A percentile compares a stretch with the other conserved stretches of the same genome.
phyloP scores from a whole-genome alignment of 2,888 invertebrate species.

The Autographa pulchrina region DNA sequence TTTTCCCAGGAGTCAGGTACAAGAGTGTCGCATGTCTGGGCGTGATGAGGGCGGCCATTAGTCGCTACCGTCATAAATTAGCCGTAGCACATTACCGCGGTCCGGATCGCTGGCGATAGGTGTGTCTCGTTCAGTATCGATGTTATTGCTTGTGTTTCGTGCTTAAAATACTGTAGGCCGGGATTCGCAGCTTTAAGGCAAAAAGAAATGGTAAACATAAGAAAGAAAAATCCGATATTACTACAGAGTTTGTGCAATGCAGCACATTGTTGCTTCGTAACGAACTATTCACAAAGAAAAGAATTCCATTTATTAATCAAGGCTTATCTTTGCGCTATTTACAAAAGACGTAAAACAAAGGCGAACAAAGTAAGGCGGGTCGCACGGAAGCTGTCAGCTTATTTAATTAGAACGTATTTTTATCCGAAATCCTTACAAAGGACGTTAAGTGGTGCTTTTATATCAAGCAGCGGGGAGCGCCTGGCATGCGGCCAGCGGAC shows the following conservation, averaged over 20 bases:
- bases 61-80: constrained; percentile 37
- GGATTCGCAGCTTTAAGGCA: not conserved
- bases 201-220: not conserved
- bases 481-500: constrained; percentile 43
- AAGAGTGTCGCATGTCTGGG: constrained; percentile 35
- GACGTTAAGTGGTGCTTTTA: constrained; percentile 36
- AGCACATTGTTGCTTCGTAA: not conserved
- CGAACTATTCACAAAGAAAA: constrained; percentile 1
- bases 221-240: not conserved
- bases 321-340: constrained; percentile 4
- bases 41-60: constrained; percentile 35
- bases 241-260: not conserved
- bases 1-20: not conserved
- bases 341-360: constrained; percentile 4
- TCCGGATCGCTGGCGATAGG: constrained; percentile 32
- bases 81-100: constrained; percentile 18
- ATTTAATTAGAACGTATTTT: constrained; percentile 9
- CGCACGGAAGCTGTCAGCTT: not conserved
- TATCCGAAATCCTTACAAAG: constrained; percentile 15
- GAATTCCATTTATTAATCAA: constrained; percentile 2
- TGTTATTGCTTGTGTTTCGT: not conserved
- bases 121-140: constrained; percentile 11
- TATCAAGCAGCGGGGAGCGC: constrained; percentile 27
- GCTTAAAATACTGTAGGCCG: too few relatives aligned
- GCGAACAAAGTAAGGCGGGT: not conserved